Conservation (phyloP, 1,140 invertebrate species). For the Asbolus verrucosus region DNA sequence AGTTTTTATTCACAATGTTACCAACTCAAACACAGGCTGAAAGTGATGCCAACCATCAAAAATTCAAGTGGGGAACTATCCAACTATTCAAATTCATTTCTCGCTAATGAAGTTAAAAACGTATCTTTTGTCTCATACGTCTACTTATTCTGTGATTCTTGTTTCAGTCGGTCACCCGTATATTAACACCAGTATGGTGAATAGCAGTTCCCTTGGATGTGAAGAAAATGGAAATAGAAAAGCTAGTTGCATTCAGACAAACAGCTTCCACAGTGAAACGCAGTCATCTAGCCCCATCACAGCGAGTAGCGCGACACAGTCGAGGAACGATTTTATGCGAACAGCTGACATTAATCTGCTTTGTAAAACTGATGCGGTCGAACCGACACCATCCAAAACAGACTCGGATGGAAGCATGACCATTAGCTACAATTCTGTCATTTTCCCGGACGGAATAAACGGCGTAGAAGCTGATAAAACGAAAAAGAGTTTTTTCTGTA, state of each 20-base stretch:
- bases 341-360: slow-evolving; percentile 48
- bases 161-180: slow-evolving; percentile 22
- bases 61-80: too few species aligned
- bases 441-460: slow-evolving; percentile 33
- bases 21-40: too few species aligned
- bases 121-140: slow-evolving; percentile 12
- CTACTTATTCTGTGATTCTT: background rate
- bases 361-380: slow-evolving; percentile 44
- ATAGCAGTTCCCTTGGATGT: slow-evolving; percentile 59
- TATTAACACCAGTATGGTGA: slow-evolving; percentile 59
- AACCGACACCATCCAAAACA: slow-evolving; percentile 53
- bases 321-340: slow-evolving; percentile 52
- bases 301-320: slow-evolving; percentile 45
- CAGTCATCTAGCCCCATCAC: slow-evolving; percentile 51
- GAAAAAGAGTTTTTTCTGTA: slow-evolving; percentile 51
- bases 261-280: slow-evolving; percentile 39
- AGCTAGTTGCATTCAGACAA: slow-evolving; percentile 51
- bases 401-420: slow-evolving; percentile 43
- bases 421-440: slow-evolving; percentile 12
- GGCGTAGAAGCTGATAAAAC: slow-evolving; percentile 29
- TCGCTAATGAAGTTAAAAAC: background rate
- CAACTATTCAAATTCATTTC: too few species aligned
- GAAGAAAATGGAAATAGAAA: slow-evolving; percentile 57
- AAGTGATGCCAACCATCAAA: too few species aligned
- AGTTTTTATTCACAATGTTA: too few species aligned